Conservation (phyloP, 2,113 vertebrate species). For the Theropithecus gelada region DNA sequence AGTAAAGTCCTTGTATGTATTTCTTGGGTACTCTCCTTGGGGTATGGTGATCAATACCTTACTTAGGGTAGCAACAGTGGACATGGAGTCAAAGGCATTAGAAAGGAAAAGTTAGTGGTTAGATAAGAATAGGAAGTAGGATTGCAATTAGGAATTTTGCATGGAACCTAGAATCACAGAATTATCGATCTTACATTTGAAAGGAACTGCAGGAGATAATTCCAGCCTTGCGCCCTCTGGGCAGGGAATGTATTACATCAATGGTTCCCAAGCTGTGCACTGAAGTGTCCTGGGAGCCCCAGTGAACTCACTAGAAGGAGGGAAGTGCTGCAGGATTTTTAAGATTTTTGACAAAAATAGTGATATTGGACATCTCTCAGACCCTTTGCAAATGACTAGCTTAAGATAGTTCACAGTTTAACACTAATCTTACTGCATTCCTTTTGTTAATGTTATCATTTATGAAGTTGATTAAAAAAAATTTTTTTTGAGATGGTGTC, state of each 20-base stretch:
- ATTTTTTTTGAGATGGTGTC: neutral
- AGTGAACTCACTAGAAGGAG: neutral
- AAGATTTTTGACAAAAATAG: neutral
- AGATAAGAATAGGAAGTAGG: neutral
- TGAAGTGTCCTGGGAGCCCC: neutral
- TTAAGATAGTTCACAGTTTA: neutral
- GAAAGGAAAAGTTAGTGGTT: neutral
- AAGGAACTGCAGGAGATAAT: neutral
- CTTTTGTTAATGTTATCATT: neutral
- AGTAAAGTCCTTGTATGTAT: neutral
- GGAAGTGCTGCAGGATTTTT: neutral
- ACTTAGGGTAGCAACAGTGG: neutral
- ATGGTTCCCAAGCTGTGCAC: neutral
- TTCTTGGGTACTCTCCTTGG: neutral
- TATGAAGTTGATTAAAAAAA: neutral
- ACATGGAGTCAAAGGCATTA: neutral
- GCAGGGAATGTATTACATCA: neutral
- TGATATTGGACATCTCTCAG: neutral
- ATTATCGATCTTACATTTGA: neutral
- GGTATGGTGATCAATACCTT: neutral
- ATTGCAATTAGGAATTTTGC: slow-evolving; percentile 6
- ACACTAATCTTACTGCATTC: neutral
- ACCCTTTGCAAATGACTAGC: neutral
- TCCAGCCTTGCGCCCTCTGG: neutral
- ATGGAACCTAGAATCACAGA: neutral